Base-by-base conservation (phyloP, 2,113 vertebrate species). In the Planiliza haematocheilus region DNA sequence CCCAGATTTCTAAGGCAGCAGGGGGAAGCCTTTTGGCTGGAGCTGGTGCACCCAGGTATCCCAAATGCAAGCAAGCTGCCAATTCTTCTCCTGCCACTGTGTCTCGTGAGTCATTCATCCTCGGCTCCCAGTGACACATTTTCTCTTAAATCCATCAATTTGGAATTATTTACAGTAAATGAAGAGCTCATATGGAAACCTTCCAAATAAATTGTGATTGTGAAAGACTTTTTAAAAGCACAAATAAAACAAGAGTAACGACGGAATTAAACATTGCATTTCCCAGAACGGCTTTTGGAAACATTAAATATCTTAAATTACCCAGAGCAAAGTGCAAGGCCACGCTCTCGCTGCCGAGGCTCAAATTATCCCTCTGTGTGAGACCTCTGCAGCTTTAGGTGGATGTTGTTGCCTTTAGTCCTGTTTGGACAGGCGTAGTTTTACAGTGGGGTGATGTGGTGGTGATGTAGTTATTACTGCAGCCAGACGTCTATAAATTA, bases 231-330 rank as follows among this genome's bases (percentile, higher is more conserved):
- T 55, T 67, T 14, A 14, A 21, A 18, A 37, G 50, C 38, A 48
- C 18, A 30, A 56, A 48, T 64, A 53, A 72, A 57, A 63, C 65
- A 5, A 16, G 50, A 50, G 34, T 50, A 78, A 74, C 61, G 63
- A 58, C 52, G 70, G 34, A 67, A 65, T 74, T 85, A 69, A 56
- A 68, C 24, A 11, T 37, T 20, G 21, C 46, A 64, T 55, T 81
- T 74, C 48, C 69, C 77, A 65, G 64, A 81, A 70, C 59, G 6
- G 18, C 46, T 75, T 67, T 62, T 34, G 58, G 38, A 77, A 43
- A 74, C 63, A 77, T 57, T 55, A 8, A 48, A 62, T 55, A 30
- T 65, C 41, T 68, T 55, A 24, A 77, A 74, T 56, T 51, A 56
- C 51, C 49, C 58, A 12, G 24, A 57, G 24, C 16, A 10, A 39